phyloP scores from a whole-genome alignment of 2,888 invertebrate species.

The Antheraea yamamai region DNA sequence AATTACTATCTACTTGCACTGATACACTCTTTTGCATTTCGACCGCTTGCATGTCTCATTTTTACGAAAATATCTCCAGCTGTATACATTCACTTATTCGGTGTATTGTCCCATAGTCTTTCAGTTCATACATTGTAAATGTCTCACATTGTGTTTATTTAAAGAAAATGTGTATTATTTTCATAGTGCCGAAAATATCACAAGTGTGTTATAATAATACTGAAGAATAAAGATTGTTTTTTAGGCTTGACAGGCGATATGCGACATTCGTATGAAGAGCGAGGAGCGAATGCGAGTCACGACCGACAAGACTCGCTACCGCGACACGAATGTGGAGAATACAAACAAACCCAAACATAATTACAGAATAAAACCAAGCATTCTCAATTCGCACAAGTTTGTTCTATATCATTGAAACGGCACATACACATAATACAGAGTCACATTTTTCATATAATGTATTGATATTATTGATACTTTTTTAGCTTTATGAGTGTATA shows the following conservation, averaged over 20 bases:
- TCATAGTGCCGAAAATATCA: conserved; percentile 57
- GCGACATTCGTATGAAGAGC: conserved; percentile 31
- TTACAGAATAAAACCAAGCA: conserved; percentile 1
- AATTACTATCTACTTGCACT: conserved; percentile 92
- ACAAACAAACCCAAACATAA: conserved; percentile 22
- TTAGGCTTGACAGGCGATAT: conserved; percentile 38
- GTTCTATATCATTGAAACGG: not conserved
- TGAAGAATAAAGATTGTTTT: conserved; percentile 56
- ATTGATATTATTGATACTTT: not conserved
- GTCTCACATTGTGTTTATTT: conserved; percentile 53
- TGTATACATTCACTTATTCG: conserved; percentile 54
- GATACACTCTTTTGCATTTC: conserved; percentile 89
- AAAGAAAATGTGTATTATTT: conserved; percentile 50
- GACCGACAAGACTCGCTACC: conserved; percentile 32
- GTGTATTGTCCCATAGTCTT: conserved; percentile 44
- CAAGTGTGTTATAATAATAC: conserved; percentile 47
- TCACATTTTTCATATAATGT: not conserved
- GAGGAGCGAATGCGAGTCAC: conserved; percentile 28
- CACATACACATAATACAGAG: not conserved
- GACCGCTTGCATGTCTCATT: conserved; percentile 81
- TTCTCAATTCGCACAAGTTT: not conserved
- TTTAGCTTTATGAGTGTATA: not conserved
- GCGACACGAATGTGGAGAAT: conserved; percentile 37
- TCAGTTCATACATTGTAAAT: conserved; percentile 41
- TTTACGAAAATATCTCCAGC: conserved; percentile 66